Conservation (phyloP, 1,140 invertebrate species). For the Parapsyche elsis region DNA sequence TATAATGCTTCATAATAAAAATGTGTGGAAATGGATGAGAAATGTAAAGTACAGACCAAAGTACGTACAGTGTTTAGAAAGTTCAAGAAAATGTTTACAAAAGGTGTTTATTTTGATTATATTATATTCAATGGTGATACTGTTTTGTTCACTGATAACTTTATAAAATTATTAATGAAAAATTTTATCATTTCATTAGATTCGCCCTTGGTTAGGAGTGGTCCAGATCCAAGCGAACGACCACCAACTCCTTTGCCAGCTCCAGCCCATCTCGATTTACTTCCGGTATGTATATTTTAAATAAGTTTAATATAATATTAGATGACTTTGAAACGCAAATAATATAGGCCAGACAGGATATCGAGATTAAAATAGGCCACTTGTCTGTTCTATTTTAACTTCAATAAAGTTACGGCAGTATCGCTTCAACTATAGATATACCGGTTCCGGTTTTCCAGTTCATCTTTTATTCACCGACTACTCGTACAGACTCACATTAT, state of each 20-base stretch:
- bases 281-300: conserved; percentile 44
- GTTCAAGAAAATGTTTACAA: conserved; percentile 50
- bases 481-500: too few species aligned
- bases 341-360: too few species aligned
- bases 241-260: conserved; percentile 53
- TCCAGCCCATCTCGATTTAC: conserved; percentile 47
- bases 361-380: too few species aligned
- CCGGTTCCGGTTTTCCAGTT: too few species aligned
- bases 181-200: conserved; percentile 41
- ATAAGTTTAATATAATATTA: too few species aligned
- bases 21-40: conserved; percentile 45
- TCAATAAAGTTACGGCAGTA: too few species aligned
- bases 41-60: conserved; percentile 41
- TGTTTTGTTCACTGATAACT: not conserved
- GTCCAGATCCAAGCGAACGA: conserved; percentile 33
- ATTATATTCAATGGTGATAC: not conserved
- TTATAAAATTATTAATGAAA: not conserved
- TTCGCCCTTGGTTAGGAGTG: conserved; percentile 49
- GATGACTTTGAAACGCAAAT: too few species aligned
- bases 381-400: too few species aligned
- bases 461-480: too few species aligned
- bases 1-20: not conserved
- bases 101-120: conserved; percentile 33
- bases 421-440: too few species aligned
- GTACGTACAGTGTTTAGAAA: conserved; percentile 43